Evolutionary conservation across 1,140 invertebrate genomes (phyloP).

Genomic region (Drosophila funebris): DNA sequence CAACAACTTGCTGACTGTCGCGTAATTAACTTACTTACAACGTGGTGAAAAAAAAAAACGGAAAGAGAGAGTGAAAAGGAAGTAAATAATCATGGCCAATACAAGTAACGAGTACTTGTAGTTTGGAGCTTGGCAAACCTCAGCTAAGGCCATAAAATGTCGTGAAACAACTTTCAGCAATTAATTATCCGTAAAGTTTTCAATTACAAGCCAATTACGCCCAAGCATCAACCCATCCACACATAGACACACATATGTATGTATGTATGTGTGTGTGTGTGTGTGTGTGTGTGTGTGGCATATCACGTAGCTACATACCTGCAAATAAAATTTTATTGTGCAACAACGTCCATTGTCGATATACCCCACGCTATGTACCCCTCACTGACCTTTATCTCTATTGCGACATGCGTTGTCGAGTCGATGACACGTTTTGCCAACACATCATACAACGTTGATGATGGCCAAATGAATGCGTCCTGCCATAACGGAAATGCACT

Average conservation of each 20-base stretch:
- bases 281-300: neutral
- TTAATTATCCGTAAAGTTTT: constrained; percentile 79
- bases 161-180: constrained; percentile 70
- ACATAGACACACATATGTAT: neutral
- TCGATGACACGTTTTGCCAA: constrained; percentile 73
- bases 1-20: constrained; percentile 48
- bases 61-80: neutral
- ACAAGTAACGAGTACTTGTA: constrained; percentile 11
- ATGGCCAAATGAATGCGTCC: constrained; percentile 64
- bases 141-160: constrained; percentile 72
- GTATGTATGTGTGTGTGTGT: neutral
- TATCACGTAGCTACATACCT: constrained; percentile 5
- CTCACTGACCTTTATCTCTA: neutral
- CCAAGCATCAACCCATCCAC: constrained; percentile 38
- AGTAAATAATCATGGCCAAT: constrained; percentile 13
- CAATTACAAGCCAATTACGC: constrained; percentile 75
- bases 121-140: constrained; percentile 53
- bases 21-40: constrained; percentile 70
- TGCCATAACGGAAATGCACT: constrained; percentile 63
- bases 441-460: constrained; percentile 66
- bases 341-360: constrained; percentile 28
- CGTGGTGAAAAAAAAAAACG: constrained; percentile 10
- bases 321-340: constrained; percentile 66
- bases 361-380: neutral
- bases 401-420: constrained; percentile 9